Base-by-base conservation (phyloP, 2,888 invertebrate species). In the Drosophila tripunctata region DNA sequence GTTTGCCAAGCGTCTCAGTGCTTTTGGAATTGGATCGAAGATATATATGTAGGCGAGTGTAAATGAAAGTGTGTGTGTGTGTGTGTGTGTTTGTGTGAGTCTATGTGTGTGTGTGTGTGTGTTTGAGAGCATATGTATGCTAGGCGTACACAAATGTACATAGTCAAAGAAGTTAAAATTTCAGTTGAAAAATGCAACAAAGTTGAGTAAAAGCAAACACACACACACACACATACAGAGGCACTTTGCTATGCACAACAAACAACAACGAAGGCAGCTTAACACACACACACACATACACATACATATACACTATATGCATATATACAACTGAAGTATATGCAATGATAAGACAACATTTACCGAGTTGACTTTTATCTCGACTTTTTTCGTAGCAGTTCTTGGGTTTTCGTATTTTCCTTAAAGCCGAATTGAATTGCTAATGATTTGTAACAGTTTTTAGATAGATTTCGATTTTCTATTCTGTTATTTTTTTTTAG, bases 201-300 rank as follows among this genome's bases (percentile, higher is more conserved):
- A 36, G 44, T 41, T 21, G 43, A 51, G 33, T 48, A 33, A 50
- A 51, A 44, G 21, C 44, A 41, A 12, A 45, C 57, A 50, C 33
- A 17, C 36, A 31, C 36, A 50, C 44, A 40, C 21, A 38, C 19
- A 33, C 31, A 31, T n/a, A 2, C 0, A 12, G 22, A 55, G 1
- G 31, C 14, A 19, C 19, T 36, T 36, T 7, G n/a, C n/a, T 21
- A 19, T 31, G 44, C 66, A 51, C 35, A 57, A 50, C 50, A 66
- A 68, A 68, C 54, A 71, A n/a, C n/a, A n/a, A n/a, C n/a, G n/a
- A n/a, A n/a, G n/a, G 31, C 55, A 56, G 19, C 36, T 30, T 43
- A 14, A 36, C 44, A 43, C 19, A 41, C 30, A 33, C 33, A 51
- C 36, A 70, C 10, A 47, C 33, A 14, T n/a, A 15, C 35, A 47